Conservation (phyloP, 2,113 vertebrate genomes). For the Solenodon paradoxus region DNA sequence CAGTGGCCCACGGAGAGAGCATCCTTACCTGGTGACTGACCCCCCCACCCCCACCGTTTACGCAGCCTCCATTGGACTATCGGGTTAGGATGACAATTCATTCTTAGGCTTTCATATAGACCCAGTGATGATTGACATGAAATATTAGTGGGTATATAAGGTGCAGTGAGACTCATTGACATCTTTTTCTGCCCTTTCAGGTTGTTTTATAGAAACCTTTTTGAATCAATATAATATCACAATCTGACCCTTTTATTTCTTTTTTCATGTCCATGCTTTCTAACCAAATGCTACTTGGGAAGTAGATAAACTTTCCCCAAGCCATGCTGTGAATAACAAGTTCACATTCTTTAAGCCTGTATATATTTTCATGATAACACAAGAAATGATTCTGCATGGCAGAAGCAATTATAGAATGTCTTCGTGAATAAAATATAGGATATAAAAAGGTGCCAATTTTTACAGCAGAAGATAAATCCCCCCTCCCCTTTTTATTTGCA, state of each 20-base stretch:
- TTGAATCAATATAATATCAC: background rate
- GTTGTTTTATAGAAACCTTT: background rate
- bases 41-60: accelerated
- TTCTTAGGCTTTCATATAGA: background rate
- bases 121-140: background rate
- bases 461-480: background rate
- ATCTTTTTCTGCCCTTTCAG: background rate
- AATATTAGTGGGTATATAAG: accelerated
- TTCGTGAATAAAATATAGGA: background rate
- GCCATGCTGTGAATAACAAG: accelerated
- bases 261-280: background rate
- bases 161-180: accelerated
- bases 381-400: background rate
- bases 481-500: background rate
- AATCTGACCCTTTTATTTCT: background rate
- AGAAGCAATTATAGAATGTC: background rate
- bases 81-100: background rate
- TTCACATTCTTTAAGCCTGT: background rate
- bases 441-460: background rate
- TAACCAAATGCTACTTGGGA: background rate
- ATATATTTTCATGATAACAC: background rate
- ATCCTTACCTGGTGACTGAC: background rate
- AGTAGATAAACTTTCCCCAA: background rate
- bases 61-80: accelerated
- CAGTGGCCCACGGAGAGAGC: background rate